These are phyloP conservation scores for Aphelenchoides fujianensis DNA, from an alignment of 1,140 invertebrate species.

Conservation along the genomic window DNA sequence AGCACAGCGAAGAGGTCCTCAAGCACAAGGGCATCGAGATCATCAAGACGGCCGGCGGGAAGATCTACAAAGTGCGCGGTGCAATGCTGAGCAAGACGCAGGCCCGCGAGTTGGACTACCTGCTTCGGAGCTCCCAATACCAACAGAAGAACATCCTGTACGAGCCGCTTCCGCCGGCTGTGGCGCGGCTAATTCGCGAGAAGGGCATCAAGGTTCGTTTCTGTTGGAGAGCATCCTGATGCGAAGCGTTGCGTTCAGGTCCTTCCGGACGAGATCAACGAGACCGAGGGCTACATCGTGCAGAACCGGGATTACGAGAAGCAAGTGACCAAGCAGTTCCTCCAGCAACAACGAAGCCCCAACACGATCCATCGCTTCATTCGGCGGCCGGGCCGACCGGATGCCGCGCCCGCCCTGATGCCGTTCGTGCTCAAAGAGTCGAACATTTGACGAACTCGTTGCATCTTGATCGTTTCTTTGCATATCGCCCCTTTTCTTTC, in stretches of 20 bases:
- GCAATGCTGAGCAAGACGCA: conserved; percentile 53
- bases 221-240: neutral
- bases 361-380: conserved; percentile 55
- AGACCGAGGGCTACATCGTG: conserved; percentile 56
- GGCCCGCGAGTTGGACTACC: conserved; percentile 54
- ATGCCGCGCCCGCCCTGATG: conserved; percentile 33
- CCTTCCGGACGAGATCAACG: conserved; percentile 59
- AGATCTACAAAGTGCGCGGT: conserved; percentile 58
- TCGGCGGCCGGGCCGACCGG: conserved; percentile 19
- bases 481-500: too few relatives aligned
- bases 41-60: conserved; percentile 60
- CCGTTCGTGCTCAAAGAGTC: conserved; percentile 56
- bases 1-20: conserved; percentile 42
- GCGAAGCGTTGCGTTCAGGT: conserved; percentile 41
- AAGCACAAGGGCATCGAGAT: conserved; percentile 60
- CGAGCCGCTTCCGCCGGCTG: conserved; percentile 54
- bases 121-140: conserved; percentile 52
- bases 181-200: conserved; percentile 52
- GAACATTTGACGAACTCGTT: conserved; percentile 50
- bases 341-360: conserved; percentile 44
- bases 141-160: conserved; percentile 62
- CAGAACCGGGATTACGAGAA: conserved; percentile 54
- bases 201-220: conserved; percentile 57
- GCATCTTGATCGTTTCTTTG: too few relatives aligned
- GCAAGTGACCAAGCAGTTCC: conserved; percentile 29